Evolutionary conservation across 2,113 vertebrate genomes (phyloP).

Genomic region (Halichoerus grypus): DNA sequence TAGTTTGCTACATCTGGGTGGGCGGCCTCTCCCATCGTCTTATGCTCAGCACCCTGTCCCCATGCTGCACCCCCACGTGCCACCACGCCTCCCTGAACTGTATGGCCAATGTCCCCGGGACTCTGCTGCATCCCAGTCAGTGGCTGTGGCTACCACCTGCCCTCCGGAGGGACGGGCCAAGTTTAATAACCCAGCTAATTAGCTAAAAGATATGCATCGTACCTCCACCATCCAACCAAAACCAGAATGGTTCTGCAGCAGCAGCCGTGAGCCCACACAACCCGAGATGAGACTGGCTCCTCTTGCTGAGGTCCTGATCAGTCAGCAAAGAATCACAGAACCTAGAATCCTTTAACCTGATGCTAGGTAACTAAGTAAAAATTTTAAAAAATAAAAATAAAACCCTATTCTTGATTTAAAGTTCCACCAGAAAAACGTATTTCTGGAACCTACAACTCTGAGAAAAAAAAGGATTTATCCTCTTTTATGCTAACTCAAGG

Average conservation of each 20-base stretch:
- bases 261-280: not conserved
- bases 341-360: not conserved
- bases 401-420: not conserved
- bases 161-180: not conserved
- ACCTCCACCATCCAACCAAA: not conserved
- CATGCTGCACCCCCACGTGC: accelerated
- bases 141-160: not conserved
- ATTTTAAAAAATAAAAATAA: not conserved
- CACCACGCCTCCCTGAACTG: not conserved
- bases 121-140: not conserved
- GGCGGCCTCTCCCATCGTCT: too few species aligned
- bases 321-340: not conserved
- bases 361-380: not conserved
- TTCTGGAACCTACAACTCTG: not conserved
- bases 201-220: not conserved
- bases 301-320: not conserved
- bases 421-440: not conserved
- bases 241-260: not conserved
- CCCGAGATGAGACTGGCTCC: not conserved
- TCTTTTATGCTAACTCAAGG: conserved; percentile 4
- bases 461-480: not conserved
- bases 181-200: not conserved
- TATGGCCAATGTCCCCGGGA: not conserved
- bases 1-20: not conserved
- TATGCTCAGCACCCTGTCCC: not conserved